Percentiles rank a stretch among this genome's conserved stretches.
These are phyloP conservation scores for Thysanoteuthis rhombus DNA, from an alignment of 2,888 invertebrate genomes.

Conservation along the genomic window DNA sequence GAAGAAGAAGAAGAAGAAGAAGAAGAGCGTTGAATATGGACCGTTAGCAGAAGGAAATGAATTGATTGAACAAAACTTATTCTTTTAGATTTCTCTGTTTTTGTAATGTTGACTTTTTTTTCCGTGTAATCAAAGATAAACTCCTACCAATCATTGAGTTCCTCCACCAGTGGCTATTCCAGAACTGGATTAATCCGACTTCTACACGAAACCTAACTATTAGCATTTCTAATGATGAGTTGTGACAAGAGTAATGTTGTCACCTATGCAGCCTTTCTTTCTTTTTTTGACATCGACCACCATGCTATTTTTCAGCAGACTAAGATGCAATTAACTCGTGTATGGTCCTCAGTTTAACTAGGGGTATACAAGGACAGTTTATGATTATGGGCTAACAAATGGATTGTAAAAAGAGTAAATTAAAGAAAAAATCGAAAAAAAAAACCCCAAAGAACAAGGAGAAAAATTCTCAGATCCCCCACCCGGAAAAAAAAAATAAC, in stretches of 20 bases:
- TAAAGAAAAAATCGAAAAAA: too few species aligned
- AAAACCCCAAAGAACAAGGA: too few species aligned
- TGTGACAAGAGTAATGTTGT: not conserved
- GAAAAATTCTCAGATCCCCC: too few species aligned
- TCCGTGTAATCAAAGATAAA: too few species aligned
- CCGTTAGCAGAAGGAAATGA: not conserved
- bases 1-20: too few species aligned
- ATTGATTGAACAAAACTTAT: too few species aligned
- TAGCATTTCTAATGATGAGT: not conserved
- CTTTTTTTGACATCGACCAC: not conserved
- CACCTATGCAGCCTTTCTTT: not conserved
- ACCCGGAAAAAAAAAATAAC: too few species aligned
- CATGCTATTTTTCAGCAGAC: not conserved
- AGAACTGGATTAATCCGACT: not conserved
- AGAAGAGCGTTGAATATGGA: too few species aligned
- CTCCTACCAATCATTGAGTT: too few species aligned
- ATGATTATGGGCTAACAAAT: too few species aligned
- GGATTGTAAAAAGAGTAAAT: too few species aligned
- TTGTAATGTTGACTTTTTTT: not conserved
- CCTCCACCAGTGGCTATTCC: not conserved
- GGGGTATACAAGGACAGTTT: not conserved
- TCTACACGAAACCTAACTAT: not conserved
- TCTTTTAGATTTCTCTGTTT: not conserved
- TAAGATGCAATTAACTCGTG: not conserved
- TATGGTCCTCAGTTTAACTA: not conserved